Percentiles rank a stretch among this genome's conserved stretches.
Conservation (phyloP, 2,888 invertebrate species). For the Dryobotodes eremita region DNA sequence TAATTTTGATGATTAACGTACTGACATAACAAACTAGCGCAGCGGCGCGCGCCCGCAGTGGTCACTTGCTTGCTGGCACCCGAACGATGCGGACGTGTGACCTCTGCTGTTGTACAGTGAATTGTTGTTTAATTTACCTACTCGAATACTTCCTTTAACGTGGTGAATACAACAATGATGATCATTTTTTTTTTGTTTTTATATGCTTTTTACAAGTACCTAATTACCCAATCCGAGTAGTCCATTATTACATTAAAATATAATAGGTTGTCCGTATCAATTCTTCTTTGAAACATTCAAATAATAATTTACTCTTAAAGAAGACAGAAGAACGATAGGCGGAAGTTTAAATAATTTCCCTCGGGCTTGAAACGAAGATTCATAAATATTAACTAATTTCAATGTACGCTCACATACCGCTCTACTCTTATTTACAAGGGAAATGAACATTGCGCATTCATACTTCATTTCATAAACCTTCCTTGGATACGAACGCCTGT, state of each 20-base stretch:
- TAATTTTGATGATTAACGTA: neutral
- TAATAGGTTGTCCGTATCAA: neutral
- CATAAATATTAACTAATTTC: conserved; percentile 65
- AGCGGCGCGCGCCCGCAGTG: too few species aligned
- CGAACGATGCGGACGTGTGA: too few species aligned
- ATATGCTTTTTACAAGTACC: neutral
- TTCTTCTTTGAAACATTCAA: neutral
- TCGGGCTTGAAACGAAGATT: conserved; percentile 41
- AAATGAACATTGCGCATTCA: conserved; percentile 48
- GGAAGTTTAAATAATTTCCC: conserved; percentile 63
- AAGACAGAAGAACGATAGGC: conserved; percentile 18
- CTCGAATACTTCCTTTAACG: too few species aligned
- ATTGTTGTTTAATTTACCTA: too few species aligned
- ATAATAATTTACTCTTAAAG: conserved; percentile 26
- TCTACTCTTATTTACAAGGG: conserved; percentile 47
- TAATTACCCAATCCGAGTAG: neutral
- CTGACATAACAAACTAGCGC: too few species aligned
- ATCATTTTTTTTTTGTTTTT: neutral
- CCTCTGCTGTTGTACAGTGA: too few species aligned
- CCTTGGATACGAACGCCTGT: conserved; percentile 10
- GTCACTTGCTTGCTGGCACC: too few species aligned
- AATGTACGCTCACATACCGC: conserved; percentile 36
- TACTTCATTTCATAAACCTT: conserved; percentile 35
- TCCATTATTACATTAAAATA: neutral
- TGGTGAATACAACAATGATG: too few species aligned